Conservation (phyloP, 37 sponge, comb jelly and placozoan genomes). For the Mnemiopsis leidyi region DNA sequence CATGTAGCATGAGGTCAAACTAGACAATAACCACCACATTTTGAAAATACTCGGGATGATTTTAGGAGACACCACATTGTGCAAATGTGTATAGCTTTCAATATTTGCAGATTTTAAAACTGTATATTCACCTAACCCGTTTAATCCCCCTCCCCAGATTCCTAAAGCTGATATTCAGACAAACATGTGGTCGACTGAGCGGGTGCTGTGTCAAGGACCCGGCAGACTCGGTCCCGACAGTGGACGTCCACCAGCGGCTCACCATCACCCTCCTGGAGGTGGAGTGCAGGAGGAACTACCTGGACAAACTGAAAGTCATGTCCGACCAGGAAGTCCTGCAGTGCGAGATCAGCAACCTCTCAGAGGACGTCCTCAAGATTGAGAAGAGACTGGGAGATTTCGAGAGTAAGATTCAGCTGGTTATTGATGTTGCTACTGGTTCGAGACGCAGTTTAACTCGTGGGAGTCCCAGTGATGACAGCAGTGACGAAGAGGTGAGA, state of each 20-base stretch:
- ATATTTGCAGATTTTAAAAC: no score
- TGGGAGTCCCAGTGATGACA: not conserved
- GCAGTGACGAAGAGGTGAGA: not conserved
- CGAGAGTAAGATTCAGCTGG: slow-evolving; percentile 7
- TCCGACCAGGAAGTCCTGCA: not conserved
- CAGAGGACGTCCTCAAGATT: not conserved
- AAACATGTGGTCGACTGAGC: not conserved
- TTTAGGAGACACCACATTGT: no score
- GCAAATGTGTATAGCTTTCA: no score
- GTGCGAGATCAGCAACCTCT: not conserved
- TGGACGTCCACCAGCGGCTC: slow-evolving; percentile 1
- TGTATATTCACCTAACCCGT: no score
- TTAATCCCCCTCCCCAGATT: slow-evolving; percentile 21
- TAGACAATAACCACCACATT: no score
- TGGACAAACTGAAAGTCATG: not conserved
- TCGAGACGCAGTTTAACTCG: not conserved
- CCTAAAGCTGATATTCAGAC: not conserved
- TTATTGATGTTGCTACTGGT: not conserved
- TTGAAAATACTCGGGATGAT: no score
- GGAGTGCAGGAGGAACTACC: slow-evolving; percentile 41
- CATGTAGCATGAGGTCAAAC: no score
- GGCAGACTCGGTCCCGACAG: not conserved
- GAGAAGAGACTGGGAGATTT: not conserved
- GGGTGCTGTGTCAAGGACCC: not conserved
- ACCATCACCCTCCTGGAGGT: slow-evolving; percentile 7